Evolutionary conservation across 1,140 invertebrate genomes (phyloP), one percentile per base, ranked within the genome.

Genomic region (Brachionus manjavacas): DNA sequence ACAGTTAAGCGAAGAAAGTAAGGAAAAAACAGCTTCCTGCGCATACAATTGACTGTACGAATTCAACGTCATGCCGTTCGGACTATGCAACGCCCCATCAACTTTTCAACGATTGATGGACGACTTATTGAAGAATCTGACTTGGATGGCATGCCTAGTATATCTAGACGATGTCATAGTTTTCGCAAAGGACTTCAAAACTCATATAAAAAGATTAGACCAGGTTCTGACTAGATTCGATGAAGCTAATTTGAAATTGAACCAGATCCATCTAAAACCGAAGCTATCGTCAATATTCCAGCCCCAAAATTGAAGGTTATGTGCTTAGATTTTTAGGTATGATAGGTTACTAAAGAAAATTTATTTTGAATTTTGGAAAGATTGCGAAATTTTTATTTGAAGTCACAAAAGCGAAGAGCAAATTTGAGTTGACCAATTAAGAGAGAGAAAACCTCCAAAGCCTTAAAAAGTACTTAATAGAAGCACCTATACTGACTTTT

Each of bases 221-320:
- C 7, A 9, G 31, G 28, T 66, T 23, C 25, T 52, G 49, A n/a
- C 14, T 20, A 74, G 41, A 74, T 66, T 66, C 14, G 16, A 86
- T n/a, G 84, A 85, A 55, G 86, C 70, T 46, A 55, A 86, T 7
- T 85, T 85, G 12, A 86, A 86, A 41, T n/a, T 52, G n/a, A 52
- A 52, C 28, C 28, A 31, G 28, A 31, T 31, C 28, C 3, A 31
- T 31, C 28, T 31, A 31, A 31, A 31, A 31, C 28, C 28, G 28
- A 4, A 31, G 28, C 28, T 3, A 31, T 31, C 28, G 28, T 31
- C 28, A 31, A 31, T 31, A 31, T 31, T 0, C 28, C 28, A 31
- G 28, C 28, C 28, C 3, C 28, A 31, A 31, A 31, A 31, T 4
- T 3, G 6, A 31, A 0, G 28, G 28, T 31, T 3, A 31, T 4